phyloP scores from a whole-genome alignment of 92 coral and sea anemone species.

The Epizoanthus scotinus region DNA sequence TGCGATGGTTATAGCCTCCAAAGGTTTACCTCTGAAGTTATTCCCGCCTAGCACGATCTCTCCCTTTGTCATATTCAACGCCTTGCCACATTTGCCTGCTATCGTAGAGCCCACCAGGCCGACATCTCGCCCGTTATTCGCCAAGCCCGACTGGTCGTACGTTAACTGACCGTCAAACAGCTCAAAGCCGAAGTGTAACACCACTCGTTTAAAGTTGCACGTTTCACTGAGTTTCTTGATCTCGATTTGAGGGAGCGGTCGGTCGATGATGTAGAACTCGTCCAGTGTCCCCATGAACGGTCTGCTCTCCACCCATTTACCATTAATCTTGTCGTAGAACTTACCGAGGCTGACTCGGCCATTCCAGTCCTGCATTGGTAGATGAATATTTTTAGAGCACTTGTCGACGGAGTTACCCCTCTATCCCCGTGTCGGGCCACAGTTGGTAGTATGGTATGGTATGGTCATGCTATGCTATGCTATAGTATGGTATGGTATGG shows the following conservation, averaged over 20 bases:
- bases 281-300: conserved; percentile 79
- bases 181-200: conserved; percentile 89
- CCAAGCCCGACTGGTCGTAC: conserved; percentile 94
- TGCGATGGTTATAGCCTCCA: conserved; percentile 87
- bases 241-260: conserved; percentile 78
- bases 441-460: too few relatives aligned
- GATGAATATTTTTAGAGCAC: too few relatives aligned
- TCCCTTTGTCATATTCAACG: conserved; percentile 87
- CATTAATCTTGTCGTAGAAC: conserved; percentile 65
- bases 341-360: conserved; percentile 95
- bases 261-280: conserved; percentile 88
- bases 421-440: too few relatives aligned
- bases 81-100: conserved; percentile 89
- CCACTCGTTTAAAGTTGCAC: conserved; percentile 84
- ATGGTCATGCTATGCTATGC: too few relatives aligned
- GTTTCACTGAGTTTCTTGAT: conserved; percentile 80
- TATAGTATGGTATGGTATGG: too few relatives aligned
- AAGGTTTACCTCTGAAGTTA: conserved; percentile 83
- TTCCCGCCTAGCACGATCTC: conserved; percentile 70
- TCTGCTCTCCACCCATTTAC: conserved; percentile 77
- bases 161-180: conserved; percentile 71
- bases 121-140: conserved; percentile 80
- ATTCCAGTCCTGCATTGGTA: conserved; percentile 79
- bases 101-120: conserved; percentile 59
- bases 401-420: too few relatives aligned